A percentile compares a stretch with the other conserved stretches of the same genome.
phyloP scores from a whole-genome alignment of 1,140 invertebrate species.

The Hyposmocoma kahamanoa region DNA sequence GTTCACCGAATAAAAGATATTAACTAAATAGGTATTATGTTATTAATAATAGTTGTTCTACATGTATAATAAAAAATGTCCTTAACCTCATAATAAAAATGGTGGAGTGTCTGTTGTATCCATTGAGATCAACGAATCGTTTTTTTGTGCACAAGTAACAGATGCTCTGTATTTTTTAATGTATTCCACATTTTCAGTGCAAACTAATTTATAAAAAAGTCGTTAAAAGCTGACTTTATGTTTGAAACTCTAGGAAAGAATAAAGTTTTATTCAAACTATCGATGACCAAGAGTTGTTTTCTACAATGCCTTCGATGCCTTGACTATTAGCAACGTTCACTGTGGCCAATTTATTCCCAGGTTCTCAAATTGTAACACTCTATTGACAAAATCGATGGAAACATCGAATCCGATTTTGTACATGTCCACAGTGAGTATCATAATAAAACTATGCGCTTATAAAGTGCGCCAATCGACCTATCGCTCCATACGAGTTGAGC shows the following conservation, averaged over 20 bases:
- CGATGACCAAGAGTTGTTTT: neutral
- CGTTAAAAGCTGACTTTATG: too few species aligned
- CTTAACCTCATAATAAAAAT: neutral
- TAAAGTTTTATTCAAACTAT: too few species aligned
- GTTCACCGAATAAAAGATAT: neutral
- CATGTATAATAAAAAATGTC: neutral
- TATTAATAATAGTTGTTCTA: neutral
- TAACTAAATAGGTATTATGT: neutral
- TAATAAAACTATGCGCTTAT: slow-evolving; percentile 18
- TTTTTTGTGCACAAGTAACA: too few species aligned
- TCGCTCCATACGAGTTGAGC: slow-evolving; percentile 37
- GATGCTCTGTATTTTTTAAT: too few species aligned
- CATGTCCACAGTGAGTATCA: neutral
- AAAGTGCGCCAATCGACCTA: slow-evolving; percentile 42
- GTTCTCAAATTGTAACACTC: slow-evolving; percentile 7
- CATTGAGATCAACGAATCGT: too few species aligned
- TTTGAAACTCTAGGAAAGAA: too few species aligned
- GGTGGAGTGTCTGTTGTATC: too few species aligned
- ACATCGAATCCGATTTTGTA: neutral
- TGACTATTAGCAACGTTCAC: neutral
- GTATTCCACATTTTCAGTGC: slow-evolving; percentile 6
- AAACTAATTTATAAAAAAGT: neutral
- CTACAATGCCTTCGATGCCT: neutral
- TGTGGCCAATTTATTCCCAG: neutral
- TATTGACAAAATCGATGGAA: neutral